Conservation (phyloP, 2,113 vertebrate species). For the Tiliqua scincoides region DNA sequence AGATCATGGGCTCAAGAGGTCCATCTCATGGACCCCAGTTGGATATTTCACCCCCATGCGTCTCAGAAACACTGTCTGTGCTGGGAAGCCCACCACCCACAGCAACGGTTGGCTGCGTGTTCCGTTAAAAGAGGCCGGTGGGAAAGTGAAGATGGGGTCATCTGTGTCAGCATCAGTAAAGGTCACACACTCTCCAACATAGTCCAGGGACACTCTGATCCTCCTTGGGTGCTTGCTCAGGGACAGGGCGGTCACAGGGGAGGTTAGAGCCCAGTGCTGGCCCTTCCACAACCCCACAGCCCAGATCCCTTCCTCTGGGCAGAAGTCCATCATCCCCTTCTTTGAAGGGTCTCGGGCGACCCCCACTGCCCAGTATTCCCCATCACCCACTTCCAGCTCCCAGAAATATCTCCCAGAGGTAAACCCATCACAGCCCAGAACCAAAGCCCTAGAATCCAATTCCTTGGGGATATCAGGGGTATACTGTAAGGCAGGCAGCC, state of each 20-base stretch:
- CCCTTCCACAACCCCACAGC: slow-evolving; percentile 71
- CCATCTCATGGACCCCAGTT: slow-evolving; percentile 9
- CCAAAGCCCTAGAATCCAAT: slow-evolving; percentile 74
- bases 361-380: slow-evolving; percentile 78
- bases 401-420: slow-evolving; percentile 75
- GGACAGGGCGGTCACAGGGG: slow-evolving; percentile 60
- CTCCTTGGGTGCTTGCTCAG: slow-evolving; percentile 72
- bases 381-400: slow-evolving; percentile 81
- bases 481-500: slow-evolving; percentile 54
- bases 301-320: slow-evolving; percentile 81
- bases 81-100: slow-evolving; percentile 67
- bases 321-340: slow-evolving; percentile 78
- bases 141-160: slow-evolving; percentile 81
- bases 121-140: slow-evolving; percentile 75
- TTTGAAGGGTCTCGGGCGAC: slow-evolving; percentile 74
- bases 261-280: slow-evolving; percentile 74
- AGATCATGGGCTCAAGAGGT: background rate
- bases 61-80: slow-evolving; percentile 53
- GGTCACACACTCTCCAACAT: slow-evolving; percentile 79
- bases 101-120: slow-evolving; percentile 74
- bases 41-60: background rate
- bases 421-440: slow-evolving; percentile 75
- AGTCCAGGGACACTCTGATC: slow-evolving; percentile 83
- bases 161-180: slow-evolving; percentile 78
- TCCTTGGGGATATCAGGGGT: slow-evolving; percentile 61